Conservation (phyloP, 2,888 invertebrate species). For the Drepana falcataria region DNA sequence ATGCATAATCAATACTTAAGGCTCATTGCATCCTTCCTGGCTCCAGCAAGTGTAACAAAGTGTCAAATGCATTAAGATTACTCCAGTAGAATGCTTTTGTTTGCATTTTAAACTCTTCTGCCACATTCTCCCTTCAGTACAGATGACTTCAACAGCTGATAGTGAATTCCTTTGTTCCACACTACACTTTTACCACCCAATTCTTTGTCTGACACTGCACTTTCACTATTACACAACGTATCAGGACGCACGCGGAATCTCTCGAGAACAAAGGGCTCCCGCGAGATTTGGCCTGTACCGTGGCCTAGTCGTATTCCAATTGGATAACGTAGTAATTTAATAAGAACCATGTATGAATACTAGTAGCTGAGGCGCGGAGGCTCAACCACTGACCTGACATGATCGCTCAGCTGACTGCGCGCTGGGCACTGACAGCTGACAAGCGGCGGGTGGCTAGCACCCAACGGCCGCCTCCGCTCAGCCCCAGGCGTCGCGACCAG, state of each 20-base stretch:
- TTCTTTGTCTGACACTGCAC: constrained; percentile 33
- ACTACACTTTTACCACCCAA: constrained; percentile 9
- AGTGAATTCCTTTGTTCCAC: constrained; percentile 1
- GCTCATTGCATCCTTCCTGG: not conserved
- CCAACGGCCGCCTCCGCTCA: constrained; percentile 19
- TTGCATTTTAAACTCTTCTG: not conserved
- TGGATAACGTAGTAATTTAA: not conserved
- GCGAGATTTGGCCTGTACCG: constrained; percentile 8
- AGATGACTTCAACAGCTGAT: not conserved
- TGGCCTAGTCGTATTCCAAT: not conserved
- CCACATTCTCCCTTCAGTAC: not conserved
- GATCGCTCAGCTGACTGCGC: constrained; percentile 40
- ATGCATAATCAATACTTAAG: not conserved
- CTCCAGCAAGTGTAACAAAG: not conserved
- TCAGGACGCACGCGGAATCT: not conserved
- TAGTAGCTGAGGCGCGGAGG: constrained; percentile 25
- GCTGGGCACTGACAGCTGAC: constrained; percentile 6
- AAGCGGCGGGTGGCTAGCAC: constrained; percentile 24
- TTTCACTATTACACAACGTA: constrained; percentile 42
- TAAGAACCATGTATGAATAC: constrained; percentile 5
- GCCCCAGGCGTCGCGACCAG: constrained; percentile 43
- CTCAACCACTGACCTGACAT: constrained; percentile 54
- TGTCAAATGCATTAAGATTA: not conserved
- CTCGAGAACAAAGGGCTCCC: constrained; percentile 4
- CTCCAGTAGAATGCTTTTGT: not conserved